Conservation (phyloP, 2,888 invertebrate genomes). For the Galerucella pusilla region DNA sequence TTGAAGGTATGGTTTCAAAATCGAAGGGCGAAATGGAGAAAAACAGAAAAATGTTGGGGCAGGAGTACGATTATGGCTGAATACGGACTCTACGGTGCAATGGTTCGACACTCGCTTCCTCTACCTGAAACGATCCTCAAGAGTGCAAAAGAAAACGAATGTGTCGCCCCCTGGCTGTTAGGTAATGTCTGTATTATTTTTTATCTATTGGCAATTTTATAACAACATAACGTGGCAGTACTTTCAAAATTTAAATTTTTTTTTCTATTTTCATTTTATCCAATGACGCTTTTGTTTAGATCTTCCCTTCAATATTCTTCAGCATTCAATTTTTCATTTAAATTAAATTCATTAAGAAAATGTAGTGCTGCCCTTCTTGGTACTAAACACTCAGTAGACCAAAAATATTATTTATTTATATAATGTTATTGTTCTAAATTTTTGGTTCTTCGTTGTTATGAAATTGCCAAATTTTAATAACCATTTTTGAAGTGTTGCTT, state of each 20-base stretch:
- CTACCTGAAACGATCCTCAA: conserved; percentile 98
- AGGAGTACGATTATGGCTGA: conserved; percentile 99
- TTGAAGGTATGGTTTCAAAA: conserved; percentile 99
- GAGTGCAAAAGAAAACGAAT: conserved; percentile 95
- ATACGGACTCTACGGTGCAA: conserved; percentile 98
- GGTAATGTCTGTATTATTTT: conserved; percentile 75
- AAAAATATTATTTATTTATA: neutral
- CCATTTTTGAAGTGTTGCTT: conserved; percentile 20
- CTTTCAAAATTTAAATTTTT: neutral
- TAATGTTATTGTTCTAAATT: neutral
- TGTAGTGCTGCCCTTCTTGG: no score
- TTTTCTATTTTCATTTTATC: neutral
- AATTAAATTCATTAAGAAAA: no score
- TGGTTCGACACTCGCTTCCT: conserved; percentile 98
- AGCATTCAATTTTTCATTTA: no score
- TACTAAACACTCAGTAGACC: neutral
- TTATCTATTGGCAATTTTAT: conserved; percentile 38
- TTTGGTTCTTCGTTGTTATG: conserved; percentile 15
- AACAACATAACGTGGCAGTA: conserved; percentile 25
- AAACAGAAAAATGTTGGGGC: conserved; percentile 99
- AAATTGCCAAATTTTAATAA: conserved; percentile 22
- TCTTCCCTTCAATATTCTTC: no score
- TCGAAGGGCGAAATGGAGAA: conserved; percentile 98
- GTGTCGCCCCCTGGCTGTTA: conserved; percentile 98
- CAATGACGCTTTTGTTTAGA: no score